Base-by-base conservation (phyloP, 2,113 vertebrate genomes). In the Rhizomys pruinosus region DNA sequence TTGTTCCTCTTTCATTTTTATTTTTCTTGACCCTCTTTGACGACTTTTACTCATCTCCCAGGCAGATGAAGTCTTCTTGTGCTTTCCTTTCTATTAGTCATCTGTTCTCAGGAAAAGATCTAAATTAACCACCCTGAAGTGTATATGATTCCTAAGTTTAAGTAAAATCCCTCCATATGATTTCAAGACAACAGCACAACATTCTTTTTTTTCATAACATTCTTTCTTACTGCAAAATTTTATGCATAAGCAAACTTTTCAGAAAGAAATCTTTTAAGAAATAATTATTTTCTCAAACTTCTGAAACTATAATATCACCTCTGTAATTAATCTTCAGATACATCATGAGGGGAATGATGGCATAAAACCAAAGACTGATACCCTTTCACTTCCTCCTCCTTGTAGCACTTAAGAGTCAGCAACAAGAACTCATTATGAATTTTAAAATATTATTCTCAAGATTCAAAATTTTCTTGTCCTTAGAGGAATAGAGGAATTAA, bases 361-460 rank as follows among this genome's bases (percentile, higher is more conserved):
- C 34, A 69, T 84, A 82, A 94, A 86, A 25, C 69, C 23, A 23
- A 82, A 19, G 22, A 82, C 13, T 37, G 12, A 34, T 39, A 37
- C 57, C 85, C 20, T 92, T 92, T 84, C 25, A 77, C 81, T 94
- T 94, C 32, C 80, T 37, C 34, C 39, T 80, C 81, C 44, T 68
- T 1, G 47, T 8, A 74, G 8, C 42, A 82, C 32, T 81, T 90
- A 91, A 55, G 20, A 52, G n/a, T 88, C 37, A 82, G 8, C 25
- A 77, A 7, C 42, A 32, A 7, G 34, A 47, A 71, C 32, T 63
- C 9, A 89, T 72, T 59, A 63, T 74, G 7, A 39, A 34, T 81
- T 94, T 90, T 94, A 59, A 66, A 73, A 61, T 89, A 94, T 57
- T 88, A 29, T 69, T 90, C 5, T 84, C 15, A 92, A 85, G 87